phyloP scores from a whole-genome alignment of 1,140 invertebrate species.

The Drosophila tristis region DNA sequence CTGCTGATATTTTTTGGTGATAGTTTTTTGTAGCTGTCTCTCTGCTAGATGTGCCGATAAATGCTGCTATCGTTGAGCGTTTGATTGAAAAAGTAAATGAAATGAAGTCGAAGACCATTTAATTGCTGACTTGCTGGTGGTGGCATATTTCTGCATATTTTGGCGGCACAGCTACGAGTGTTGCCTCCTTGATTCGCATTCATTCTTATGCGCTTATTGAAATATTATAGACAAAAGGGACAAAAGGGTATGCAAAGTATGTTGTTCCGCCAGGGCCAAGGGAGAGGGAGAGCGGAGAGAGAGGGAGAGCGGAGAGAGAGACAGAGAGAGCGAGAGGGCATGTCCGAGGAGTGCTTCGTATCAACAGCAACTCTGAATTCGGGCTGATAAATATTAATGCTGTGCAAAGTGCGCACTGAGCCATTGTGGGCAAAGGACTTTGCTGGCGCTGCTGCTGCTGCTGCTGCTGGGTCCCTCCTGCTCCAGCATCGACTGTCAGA shows the following conservation, averaged over 20 bases:
- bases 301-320: no score
- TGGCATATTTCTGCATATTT: not conserved
- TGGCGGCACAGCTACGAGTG: constrained; percentile 17
- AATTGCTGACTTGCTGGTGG: constrained; percentile 9
- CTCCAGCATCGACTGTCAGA: constrained; percentile 55
- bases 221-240: constrained; percentile 53
- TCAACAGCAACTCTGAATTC: constrained; percentile 58
- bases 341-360: constrained; percentile 1
- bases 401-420: constrained; percentile 78
- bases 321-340: no score
- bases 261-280: constrained; percentile 33
- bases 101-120: not conserved
- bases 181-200: constrained; percentile 31
- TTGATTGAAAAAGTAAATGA: not conserved
- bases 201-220: constrained; percentile 66
- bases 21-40: not conserved
- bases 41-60: not conserved
- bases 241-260: constrained; percentile 67
- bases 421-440: constrained; percentile 80
- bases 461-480: not conserved
- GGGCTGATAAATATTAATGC: constrained; percentile 79
- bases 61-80: not conserved
- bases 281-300: constrained; percentile 11
- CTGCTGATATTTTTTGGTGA: no score
- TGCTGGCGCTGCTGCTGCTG: constrained; percentile 38